A percentile compares a stretch with the other conserved stretches of the same genome.
phyloP scores from a whole-genome alignment of 2,797 vertebrate species.

The Tiaroga cobitis region DNA sequence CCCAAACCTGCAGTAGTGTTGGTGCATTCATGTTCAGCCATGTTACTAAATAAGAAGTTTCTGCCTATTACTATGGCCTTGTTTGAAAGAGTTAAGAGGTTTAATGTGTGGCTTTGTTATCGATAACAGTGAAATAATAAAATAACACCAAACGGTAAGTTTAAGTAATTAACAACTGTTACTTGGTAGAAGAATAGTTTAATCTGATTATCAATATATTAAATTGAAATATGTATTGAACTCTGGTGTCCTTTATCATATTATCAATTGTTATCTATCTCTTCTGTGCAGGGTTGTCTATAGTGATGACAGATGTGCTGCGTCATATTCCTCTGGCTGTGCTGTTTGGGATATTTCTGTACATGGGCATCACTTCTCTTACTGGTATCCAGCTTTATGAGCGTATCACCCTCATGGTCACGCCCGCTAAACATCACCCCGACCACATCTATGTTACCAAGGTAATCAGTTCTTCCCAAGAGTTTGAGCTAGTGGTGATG shows the following conservation, averaged over 20 bases:
- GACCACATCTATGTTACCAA: constrained; percentile 97
- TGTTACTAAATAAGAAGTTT: background rate
- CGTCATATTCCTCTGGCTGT: constrained; percentile 94
- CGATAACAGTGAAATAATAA: background rate
- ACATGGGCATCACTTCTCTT: constrained; percentile 97
- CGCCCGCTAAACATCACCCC: constrained; percentile 95
- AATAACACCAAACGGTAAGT: too few species aligned
- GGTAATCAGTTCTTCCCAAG: constrained; percentile 72
- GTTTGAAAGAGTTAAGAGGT: background rate
- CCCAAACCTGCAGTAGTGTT: background rate
- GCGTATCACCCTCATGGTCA: constrained; percentile 93
- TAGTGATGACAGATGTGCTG: constrained; percentile 94
- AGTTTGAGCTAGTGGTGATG: background rate
- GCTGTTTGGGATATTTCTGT: constrained; percentile 97
- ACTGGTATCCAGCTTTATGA: constrained; percentile 97
- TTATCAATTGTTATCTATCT: background rate
- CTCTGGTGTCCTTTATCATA: background rate
- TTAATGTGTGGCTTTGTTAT: background rate
- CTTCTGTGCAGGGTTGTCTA: constrained; percentile 85
- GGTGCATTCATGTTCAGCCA: background rate
- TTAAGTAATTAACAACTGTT: background rate
- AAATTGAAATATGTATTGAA: background rate
- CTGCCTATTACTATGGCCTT: background rate
- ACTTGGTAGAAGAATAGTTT: background rate
- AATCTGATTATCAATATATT: background rate